Base-by-base conservation (phyloP, 2,888 invertebrate species). In the Apodemia zela region DNA sequence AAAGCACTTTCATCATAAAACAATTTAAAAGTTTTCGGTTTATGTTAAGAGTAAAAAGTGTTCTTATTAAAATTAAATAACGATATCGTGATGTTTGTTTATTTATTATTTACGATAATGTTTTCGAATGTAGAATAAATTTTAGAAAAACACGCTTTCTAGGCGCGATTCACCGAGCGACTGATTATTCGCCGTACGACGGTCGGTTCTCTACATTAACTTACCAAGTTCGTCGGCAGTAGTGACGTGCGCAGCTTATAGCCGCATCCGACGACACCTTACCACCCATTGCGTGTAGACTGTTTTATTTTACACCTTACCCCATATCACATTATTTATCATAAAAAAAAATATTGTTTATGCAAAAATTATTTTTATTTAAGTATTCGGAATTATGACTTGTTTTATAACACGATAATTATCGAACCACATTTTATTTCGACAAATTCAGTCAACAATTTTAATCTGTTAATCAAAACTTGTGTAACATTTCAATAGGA, bases 191-290 rank as follows among this genome's bases (percentile, higher is more conserved):
- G 51, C 61, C 57, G 21, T 42, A 60, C 51, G 35, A 42, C 63
- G 38, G 35, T 33, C 21, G 65, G 51, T 18, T 13, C 51, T 54
- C 54, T 25, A 54, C 25, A 21, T 54, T 54, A 54, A 11, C 18
- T 15, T 60, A 49, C 54, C n/a, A 60, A 64, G n/a, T 64, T 64
- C 62, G 25, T 25, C 60, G 35, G 33, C 47, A 33, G 25, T 64
- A 66, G 67, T 67, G 67, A 67, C 62, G 67, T 63, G 62, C 63
- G 62, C 64, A 61, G 35, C 61, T 63, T 67, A 65, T 65, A 60
- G 21, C 66, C 18, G 21, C 58, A 38, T 18, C 35, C 18, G 60
- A 51, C 59, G 64, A 57, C 63, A 62, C 67, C 63, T 64, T 58
- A 17, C 21, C 51, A 54, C 54, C 54, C 21, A 21, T 54, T 54